Conservation (phyloP, 2,888 invertebrate genomes). For the Lathronympha strigana region DNA sequence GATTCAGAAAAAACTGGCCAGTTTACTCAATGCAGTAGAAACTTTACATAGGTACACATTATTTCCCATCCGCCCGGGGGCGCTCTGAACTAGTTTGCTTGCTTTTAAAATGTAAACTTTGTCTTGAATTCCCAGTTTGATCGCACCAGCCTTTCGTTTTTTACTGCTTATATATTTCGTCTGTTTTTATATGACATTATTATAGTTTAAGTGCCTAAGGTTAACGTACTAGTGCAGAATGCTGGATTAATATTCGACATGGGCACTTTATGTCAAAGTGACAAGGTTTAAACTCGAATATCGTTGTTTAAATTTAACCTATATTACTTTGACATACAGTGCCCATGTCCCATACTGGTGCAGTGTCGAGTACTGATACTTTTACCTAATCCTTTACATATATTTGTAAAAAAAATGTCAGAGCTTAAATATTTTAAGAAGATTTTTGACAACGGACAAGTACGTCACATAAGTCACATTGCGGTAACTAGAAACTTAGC, state of each 20-base stretch:
- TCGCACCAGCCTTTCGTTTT: slow-evolving; percentile 7
- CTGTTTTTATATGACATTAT: no score
- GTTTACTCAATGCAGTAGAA: slow-evolving; percentile 31
- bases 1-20: slow-evolving; percentile 9
- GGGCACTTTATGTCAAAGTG: no score
- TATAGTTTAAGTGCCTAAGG: no score
- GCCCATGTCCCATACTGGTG: no score
- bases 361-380: no score
- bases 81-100: slow-evolving; percentile 33
- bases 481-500: slow-evolving; percentile 5
- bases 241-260: no score
- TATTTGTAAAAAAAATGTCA: not conserved
- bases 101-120: slow-evolving; percentile 33
- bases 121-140: slow-evolving; percentile 23
- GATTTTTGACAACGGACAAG: slow-evolving; percentile 18
- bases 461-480: slow-evolving; percentile 3
- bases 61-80: slow-evolving; percentile 34
- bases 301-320: no score
- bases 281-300: no score
- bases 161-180: not conserved
- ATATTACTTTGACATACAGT: no score
- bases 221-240: no score
- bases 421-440: not conserved
- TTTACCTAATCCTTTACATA: no score
- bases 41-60: slow-evolving; percentile 18